These are phyloP conservation scores for Nothoprocta pentlandii DNA, from an alignment of 2,113 vertebrate genomes.

Conservation along the genomic window DNA sequence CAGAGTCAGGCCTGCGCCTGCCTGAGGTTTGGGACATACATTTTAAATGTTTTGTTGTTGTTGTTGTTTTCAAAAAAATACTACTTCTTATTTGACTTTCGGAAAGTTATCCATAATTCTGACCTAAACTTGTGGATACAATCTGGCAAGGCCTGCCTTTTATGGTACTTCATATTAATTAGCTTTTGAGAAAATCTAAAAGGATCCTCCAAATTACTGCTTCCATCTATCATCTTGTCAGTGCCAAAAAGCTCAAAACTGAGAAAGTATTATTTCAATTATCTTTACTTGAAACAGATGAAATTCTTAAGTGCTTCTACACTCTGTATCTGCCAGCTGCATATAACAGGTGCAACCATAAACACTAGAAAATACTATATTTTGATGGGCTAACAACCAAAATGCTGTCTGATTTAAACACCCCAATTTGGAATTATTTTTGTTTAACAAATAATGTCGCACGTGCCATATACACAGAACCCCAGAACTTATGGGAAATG, in stretches of 20 bases:
- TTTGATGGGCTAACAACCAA: neutral
- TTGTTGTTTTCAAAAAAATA: neutral
- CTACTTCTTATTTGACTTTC: neutral
- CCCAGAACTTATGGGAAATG: neutral
- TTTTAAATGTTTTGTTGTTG: neutral
- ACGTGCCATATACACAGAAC: neutral
- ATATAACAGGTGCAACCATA: conserved; percentile 20
- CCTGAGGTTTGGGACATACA: conserved; percentile 24
- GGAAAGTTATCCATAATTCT: neutral
- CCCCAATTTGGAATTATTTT: neutral
- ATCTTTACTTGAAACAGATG: neutral
- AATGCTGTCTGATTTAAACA: neutral
- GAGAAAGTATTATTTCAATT: neutral
- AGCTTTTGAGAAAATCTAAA: neutral
- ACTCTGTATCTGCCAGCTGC: neutral
- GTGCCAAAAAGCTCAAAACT: neutral
- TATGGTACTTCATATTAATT: neutral
- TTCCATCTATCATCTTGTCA: neutral
- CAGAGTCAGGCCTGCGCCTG: conserved; percentile 62
- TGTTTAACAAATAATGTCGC: neutral
- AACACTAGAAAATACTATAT: neutral
- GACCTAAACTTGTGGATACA: neutral
- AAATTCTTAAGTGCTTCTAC: neutral
- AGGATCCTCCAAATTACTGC: neutral
- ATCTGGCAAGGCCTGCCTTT: neutral